Base-by-base conservation (phyloP, 2,113 vertebrate species). In the Xyliphius kryptos region DNA sequence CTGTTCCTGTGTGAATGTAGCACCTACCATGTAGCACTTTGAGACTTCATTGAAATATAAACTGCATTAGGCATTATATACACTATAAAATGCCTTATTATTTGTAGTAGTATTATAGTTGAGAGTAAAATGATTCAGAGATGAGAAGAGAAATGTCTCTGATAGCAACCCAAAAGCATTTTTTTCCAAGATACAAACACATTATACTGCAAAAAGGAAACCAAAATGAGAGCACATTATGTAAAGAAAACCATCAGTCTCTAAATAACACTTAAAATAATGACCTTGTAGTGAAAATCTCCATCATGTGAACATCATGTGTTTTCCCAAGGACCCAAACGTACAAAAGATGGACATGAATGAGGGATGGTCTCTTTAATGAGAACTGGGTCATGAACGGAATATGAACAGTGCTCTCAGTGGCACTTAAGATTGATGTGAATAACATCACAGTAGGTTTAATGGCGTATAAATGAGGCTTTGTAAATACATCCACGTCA, bases 161-260 rank as follows among this genome's bases (percentile, higher is more conserved):
- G 44, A 50, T 66, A 10, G 44, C 51, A 62, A 66, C 63, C 38
- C 9, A 16, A 47, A 50, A 55, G 43, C 62, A 49, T 65, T 65
- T 2, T 13, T 15, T 6, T 20, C 54, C 10, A 16, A 13, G 8
- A 10, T 12, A 21, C 14, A 47, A 54, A 41, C 47, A 15, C 21
- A 26, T 63, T 43, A 41, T 32, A 52, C 46, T 16, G 22, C 14
- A 3, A 10, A 41, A n/a, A 26, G n/a, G 47, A 16, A 32, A 26
- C 55, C 13, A 49, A 41, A 40, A 22, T 38, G 36, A 22, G 10
- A 54, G 17, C 21, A 20, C 3, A 9, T 37, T 16, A 37, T 14
- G 10, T 26, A 58, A 43, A 14, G 21, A n/a, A 41, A 44, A 26
- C 13, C 26, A 4, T 14, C 43, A 41, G 9, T 41, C 12, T 11